Base-by-base conservation (phyloP, 2,113 vertebrate genomes). In the Riparia riparia region DNA sequence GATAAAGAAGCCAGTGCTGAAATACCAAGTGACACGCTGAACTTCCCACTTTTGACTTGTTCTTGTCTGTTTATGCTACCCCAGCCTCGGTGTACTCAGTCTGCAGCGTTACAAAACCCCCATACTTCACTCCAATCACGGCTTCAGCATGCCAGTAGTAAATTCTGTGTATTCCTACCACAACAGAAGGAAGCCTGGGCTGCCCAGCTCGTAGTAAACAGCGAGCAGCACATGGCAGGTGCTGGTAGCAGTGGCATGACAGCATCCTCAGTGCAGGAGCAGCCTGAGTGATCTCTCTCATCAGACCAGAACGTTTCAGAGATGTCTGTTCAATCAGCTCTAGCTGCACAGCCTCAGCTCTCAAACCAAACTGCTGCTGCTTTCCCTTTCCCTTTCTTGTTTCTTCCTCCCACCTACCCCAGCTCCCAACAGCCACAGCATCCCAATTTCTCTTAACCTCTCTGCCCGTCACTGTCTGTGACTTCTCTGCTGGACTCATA, bases 391-490 rank as follows among this genome's bases (percentile, higher is more conserved):
- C 14, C 9, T 32, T 17, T 10, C 6, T 53, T n/a, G 14, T 50
- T 26, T 29, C 39, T 9, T 4, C 11, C 13, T 6, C 14, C 6
- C 14, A n/a, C 29, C 6, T 13, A 7, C 4, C 7, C 11, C 13
- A 32, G 44, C 44, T 57, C 14, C 44, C 21, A 32, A 0, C 0
- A 57, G 26, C 44, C 28, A 5, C 0, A 37, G 37, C 3, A 17
- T 44, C 29, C 4, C 22, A 14, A 57, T 88, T 95, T 66, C 32
- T 42, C 39, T 32, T 54, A 47, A 57, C 39, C 41, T 56, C 34
- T 49, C 11, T 70, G 32, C 7, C 32, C 78, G 32, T 37, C 44
- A 28, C 44, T 84, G 5, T 2, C 2, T 34, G 37, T 51, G 37
- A 17, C 28, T 39, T 80, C 37, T 14, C 5, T 44, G 29, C 50